Percentiles rank a stretch among this genome's conserved stretches.
phyloP scores from a whole-genome alignment of 2,888 invertebrate genomes.

The Tinea trinotella region DNA sequence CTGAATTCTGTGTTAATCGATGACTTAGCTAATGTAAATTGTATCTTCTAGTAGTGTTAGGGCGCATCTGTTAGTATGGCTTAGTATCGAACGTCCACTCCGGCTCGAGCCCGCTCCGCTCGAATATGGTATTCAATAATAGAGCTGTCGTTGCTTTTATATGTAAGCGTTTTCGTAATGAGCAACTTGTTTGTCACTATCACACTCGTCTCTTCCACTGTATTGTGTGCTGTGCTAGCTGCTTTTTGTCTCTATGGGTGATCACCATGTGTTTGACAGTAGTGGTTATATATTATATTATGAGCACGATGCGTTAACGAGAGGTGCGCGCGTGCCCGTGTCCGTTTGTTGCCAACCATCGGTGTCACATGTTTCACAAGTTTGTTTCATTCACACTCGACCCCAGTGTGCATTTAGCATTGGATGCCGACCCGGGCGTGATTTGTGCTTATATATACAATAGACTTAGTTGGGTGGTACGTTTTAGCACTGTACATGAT shows the following conservation, averaged over 20 bases:
- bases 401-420: constrained; percentile 5
- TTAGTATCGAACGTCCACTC: constrained; percentile 40
- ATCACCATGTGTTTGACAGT: constrained; percentile 62
- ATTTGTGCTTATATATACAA: constrained; percentile 14
- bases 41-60: constrained; percentile 54
- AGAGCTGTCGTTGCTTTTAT: constrained; percentile 68
- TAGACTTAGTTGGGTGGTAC: constrained; percentile 8
- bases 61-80: constrained; percentile 47
- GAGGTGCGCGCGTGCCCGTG: not conserved
- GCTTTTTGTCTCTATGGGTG: constrained; percentile 70
- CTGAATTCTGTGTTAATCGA: constrained; percentile 46
- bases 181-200: constrained; percentile 67
- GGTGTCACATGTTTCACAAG: constrained; percentile 5
- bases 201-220: constrained; percentile 70
- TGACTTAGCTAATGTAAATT: constrained; percentile 32
- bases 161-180: constrained; percentile 66
- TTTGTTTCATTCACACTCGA: constrained; percentile 17
- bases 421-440: constrained; percentile 3
- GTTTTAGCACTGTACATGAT: constrained; percentile 16
- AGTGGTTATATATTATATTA: too few relatives aligned
- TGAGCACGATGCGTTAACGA: constrained; percentile 55
- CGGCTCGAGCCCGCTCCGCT: constrained; percentile 20
- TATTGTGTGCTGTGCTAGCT: constrained; percentile 72
- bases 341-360: not conserved
- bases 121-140: constrained; percentile 56